Evolutionary conservation across 2,888 invertebrate genomes (phyloP), one percentile per base, ranked within the genome.

Genomic region (Erpobdella octoculata): DNA sequence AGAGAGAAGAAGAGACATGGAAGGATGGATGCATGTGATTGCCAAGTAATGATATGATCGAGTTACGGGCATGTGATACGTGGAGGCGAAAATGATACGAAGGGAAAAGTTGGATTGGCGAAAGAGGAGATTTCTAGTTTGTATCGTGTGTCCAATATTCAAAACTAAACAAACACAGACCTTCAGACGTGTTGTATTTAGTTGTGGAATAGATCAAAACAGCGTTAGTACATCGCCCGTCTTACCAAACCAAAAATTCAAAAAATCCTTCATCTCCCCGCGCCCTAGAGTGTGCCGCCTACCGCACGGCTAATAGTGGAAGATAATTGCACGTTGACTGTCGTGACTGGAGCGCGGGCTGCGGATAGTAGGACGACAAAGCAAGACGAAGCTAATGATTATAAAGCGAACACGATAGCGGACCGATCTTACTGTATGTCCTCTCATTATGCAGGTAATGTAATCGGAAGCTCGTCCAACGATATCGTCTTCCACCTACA

Each of bases 361-460:
- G n/a, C n/a, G n/a, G n/a, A n/a, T n/a, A n/a, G n/a, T n/a, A 53
- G 21, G 53, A 28, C 53, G 53, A 28, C 21, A 53, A 53, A 53
- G 53, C n/a, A 53, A 4, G 53, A 15, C 21, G 53, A 53, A 53
- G 28, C 53, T 53, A 53, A 53, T 53, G 53, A 53, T 53, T 53
- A 53, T 21, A 53, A 53, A n/a, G n/a, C n/a, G 53, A 53, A 53
- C 53, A 53, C 28, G 53, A 53, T 53, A 53, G 53, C 53, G 15
- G 21, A 28, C 28, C 8, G 9, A 53, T 31, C 25, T 31, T 48
- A 31, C 41, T 48, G 21, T 41, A 25, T 33, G 31, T 35, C 28
- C 35, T 35, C 31, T 62, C 62, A 62, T 62, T 62, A 62, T 62
- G 62, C 62, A 62, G 62, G 62, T 41, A 62, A 62, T 35, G 62